Percentiles rank a stretch among this genome's conserved stretches.
Conservation (phyloP, 2,797 vertebrate species). For the Hoplostethus atlanticus region DNA sequence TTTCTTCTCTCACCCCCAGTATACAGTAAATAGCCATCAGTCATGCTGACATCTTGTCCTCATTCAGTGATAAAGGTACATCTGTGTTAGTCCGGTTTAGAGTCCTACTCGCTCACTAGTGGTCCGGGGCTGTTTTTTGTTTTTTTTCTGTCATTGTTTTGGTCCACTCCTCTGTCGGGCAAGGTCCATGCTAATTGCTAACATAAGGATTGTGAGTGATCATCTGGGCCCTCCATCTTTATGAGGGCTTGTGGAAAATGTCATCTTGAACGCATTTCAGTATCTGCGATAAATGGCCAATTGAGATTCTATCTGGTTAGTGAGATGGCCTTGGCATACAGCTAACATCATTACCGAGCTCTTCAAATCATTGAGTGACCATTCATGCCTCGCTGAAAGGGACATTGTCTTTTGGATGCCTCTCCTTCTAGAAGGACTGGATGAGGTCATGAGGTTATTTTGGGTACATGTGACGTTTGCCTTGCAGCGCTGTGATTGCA, state of each 20-base stretch:
- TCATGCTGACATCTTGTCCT: too few species aligned
- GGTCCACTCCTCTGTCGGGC: slow-evolving; percentile 3
- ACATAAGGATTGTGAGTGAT: slow-evolving; percentile 26
- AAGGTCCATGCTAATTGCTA: slow-evolving; percentile 29
- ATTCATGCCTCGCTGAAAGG: slow-evolving; percentile 4
- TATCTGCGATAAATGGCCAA: slow-evolving; percentile 26
- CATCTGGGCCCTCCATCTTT: slow-evolving; percentile 7
- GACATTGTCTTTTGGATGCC: slow-evolving; percentile 1
- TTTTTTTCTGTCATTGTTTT: slow-evolving; percentile 9
- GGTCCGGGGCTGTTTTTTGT: background rate
- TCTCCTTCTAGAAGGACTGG: slow-evolving; percentile 10
- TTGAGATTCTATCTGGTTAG: slow-evolving; percentile 29
- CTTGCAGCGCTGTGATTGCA: too few species aligned
- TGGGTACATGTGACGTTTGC: background rate
- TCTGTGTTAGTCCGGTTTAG: too few species aligned
- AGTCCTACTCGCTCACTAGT: background rate
- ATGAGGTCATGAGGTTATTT: slow-evolving; percentile 11
- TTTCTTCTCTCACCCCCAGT: too few species aligned
- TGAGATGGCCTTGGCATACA: slow-evolving; percentile 3
- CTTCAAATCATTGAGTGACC: slow-evolving; percentile 24
- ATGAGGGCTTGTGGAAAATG: slow-evolving; percentile 13
- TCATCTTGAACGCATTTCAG: slow-evolving; percentile 14
- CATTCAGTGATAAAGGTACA: too few species aligned
- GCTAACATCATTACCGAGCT: slow-evolving; percentile 36
- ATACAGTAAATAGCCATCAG: too few species aligned